Base-by-base conservation (phyloP, 37 sponge, comb jelly and placozoan species). In the Ephydatia muelleri region DNA sequence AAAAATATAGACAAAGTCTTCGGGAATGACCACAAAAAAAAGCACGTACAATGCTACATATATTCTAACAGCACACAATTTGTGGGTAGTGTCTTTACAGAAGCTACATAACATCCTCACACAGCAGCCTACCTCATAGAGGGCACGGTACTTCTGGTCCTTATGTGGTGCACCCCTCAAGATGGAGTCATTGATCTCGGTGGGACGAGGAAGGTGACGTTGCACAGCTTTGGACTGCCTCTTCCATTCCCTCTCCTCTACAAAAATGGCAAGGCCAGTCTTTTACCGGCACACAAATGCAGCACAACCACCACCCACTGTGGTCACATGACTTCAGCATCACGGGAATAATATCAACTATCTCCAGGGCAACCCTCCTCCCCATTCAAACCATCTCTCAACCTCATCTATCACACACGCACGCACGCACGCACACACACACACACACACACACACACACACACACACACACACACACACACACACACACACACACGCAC, bases 191-290 rank as follows among this genome's bases (percentile, higher is more conserved):
- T 96, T 98, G 43, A 98, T 80, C 38, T 92, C 94, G 21, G 81
- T 66, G 11, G 98, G 98, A 2, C 98, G 80, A 30, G 98, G 98
- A 12, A 98, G 84, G 49, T 70, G 48, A 21, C 94, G 40, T 84
- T 98, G 98, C 23, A 98, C 91, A 3, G 94, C 81, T 87, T 95
- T 92, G 11, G 91, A 88, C 79, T 84, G 87, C 0, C 91, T 80
- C 23, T 77, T 65, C 74, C 90, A 80, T 74, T 93, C 92, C 21
- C 80, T 64, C 69, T 88, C 94, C 87, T 89, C 94, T 94, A 65
- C 22, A 87, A 28, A n/a, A 21, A 84, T n/a, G 72, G 6, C 37
- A 77, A 57, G 37, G 23, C 22, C 65, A 83, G 2, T 25, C 35
- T 3, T 35, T 8, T 37, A 37, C 28, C 70, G 5, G 31, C 30